Percentiles rank a stretch among this genome's conserved stretches.
phyloP scores from a whole-genome alignment of 2,113 vertebrate genomes.

The Pterophyllum scalare region DNA sequence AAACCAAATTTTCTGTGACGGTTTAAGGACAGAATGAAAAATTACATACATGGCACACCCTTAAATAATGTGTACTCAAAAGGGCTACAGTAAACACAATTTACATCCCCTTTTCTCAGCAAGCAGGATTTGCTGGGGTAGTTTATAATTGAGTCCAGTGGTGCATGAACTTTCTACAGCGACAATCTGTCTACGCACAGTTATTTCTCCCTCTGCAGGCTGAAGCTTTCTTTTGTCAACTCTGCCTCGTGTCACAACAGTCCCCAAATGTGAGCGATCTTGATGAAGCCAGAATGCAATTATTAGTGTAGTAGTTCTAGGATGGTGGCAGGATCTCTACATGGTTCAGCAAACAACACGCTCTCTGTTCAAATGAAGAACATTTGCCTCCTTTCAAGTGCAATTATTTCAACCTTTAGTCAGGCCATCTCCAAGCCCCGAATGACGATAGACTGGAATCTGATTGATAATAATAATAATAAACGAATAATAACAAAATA shows the following conservation, averaged over 20 bases:
- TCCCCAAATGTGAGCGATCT: constrained; percentile 72
- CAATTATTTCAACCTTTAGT: constrained; percentile 76
- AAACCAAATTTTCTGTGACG: constrained; percentile 42
- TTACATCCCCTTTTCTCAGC: constrained; percentile 66
- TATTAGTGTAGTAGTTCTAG: constrained; percentile 71
- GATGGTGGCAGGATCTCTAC: constrained; percentile 71
- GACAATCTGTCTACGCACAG: constrained; percentile 71
- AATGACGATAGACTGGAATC: constrained; percentile 19
- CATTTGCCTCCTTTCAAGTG: constrained; percentile 66
- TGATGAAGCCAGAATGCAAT: constrained; percentile 77
- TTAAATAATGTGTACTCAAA: constrained; percentile 68
- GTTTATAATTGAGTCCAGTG: constrained; percentile 79
- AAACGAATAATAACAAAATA: not conserved
- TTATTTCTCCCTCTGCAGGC: constrained; percentile 66
- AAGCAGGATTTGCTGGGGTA: constrained; percentile 67
- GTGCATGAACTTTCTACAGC: constrained; percentile 76
- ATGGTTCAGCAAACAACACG: constrained; percentile 69
- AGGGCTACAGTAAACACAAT: constrained; percentile 70
- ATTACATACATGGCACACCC: constrained; percentile 62
- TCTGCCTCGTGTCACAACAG: constrained; percentile 46
- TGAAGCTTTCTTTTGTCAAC: constrained; percentile 65
- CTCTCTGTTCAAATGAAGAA: constrained; percentile 62
- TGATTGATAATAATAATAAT: not conserved
- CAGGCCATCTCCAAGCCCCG: constrained; percentile 29
- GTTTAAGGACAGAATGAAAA: constrained; percentile 52